A percentile compares a stretch with the other conserved stretches of the same genome.
phyloP scores from a whole-genome alignment of 2,888 invertebrate species.

The Hyposoter dolosus region DNA sequence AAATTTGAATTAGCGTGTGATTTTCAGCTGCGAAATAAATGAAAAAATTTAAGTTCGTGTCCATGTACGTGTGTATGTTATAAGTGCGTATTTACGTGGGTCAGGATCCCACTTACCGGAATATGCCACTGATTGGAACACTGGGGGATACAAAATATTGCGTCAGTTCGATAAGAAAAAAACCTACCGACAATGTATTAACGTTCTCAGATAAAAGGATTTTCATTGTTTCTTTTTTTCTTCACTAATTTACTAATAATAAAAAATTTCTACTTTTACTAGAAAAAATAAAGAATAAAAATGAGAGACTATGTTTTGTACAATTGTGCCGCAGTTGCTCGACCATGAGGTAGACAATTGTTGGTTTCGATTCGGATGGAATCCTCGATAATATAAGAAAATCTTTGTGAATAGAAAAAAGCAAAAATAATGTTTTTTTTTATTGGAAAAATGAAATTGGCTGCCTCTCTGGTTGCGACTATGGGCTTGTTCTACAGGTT shows the following conservation, averaged over 20 bases:
- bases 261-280: slow-evolving; percentile 27
- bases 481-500: slow-evolving; percentile 54
- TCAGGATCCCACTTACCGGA: slow-evolving; percentile 93
- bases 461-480: slow-evolving; percentile 48
- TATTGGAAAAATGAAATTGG: slow-evolving; percentile 33
- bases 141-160: slow-evolving; percentile 87
- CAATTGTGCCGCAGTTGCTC: slow-evolving; percentile 48
- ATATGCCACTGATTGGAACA: slow-evolving; percentile 98
- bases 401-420: neutral
- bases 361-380: neutral
- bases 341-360: slow-evolving; percentile 53
- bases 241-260: slow-evolving; percentile 28
- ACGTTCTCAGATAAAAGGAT: slow-evolving; percentile 43
- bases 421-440: neutral
- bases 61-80: slow-evolving; percentile 32
- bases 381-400: neutral
- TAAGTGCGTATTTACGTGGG: slow-evolving; percentile 78
- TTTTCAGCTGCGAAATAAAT: slow-evolving; percentile 61
- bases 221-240: slow-evolving; percentile 32
- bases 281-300: slow-evolving; percentile 37
- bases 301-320: slow-evolving; percentile 33
- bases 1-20: slow-evolving; percentile 64
- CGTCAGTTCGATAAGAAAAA: slow-evolving; percentile 81
- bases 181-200: slow-evolving; percentile 65
- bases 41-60: slow-evolving; percentile 47